Conservation (phyloP, 2,797 vertebrate species). For the Manis crassicaudata region DNA sequence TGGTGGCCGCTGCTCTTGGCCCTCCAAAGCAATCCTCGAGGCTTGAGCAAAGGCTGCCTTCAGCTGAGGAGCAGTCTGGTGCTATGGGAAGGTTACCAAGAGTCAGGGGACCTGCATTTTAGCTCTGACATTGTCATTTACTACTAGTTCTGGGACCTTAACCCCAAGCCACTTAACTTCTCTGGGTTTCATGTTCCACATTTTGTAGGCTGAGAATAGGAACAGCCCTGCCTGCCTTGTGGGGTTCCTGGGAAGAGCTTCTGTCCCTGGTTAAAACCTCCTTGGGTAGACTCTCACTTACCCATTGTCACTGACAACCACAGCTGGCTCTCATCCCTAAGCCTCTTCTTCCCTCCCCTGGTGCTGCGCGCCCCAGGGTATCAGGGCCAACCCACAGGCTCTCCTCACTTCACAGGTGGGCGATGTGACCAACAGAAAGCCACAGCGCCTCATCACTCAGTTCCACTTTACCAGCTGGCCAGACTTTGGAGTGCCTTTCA, state of each 20-base stretch:
- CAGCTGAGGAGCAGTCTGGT: neutral
- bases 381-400: constrained; percentile 27
- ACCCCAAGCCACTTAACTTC: neutral
- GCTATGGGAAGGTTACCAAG: neutral
- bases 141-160: constrained; percentile 12
- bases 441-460: constrained; percentile 96
- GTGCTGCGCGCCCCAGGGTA: neutral
- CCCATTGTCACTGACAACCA: neutral
- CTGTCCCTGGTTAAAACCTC: neutral
- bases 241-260: neutral
- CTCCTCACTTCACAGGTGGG: constrained; percentile 89
- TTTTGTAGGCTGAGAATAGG: neutral
- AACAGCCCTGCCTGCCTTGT: neutral
- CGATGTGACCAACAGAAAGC: constrained; percentile 97
- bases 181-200: constrained; percentile 34
- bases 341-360: neutral
- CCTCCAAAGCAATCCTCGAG: neutral
- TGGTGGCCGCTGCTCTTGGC: neutral
- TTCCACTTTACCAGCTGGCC: constrained; percentile 99
- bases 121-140: neutral
- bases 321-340: neutral
- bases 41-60: neutral
- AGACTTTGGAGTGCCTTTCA: constrained; percentile 99
- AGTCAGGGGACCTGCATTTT: neutral
- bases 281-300: neutral